Evolutionary conservation across 35 echinoderm and acorn worm genomes (phyloP).

Genomic region (Strongylocentrotus purpuratus): DNA sequence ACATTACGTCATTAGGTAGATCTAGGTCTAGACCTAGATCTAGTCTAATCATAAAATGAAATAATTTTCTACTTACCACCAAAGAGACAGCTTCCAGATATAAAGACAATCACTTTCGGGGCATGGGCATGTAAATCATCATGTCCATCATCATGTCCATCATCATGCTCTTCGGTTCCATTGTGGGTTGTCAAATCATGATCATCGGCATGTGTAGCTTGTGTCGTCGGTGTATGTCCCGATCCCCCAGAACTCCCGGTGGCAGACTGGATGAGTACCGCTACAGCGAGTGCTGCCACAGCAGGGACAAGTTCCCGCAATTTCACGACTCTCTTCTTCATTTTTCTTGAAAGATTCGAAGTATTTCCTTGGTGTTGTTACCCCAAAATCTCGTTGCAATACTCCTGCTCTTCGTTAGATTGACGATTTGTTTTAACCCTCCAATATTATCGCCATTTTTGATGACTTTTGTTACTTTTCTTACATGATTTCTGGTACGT

Average conservation of each 20-base stretch:
- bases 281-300: background rate
- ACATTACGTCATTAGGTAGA: too few species aligned
- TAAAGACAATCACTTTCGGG: constrained; percentile 58
- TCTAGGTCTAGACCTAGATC: too few species aligned
- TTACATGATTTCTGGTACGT: background rate
- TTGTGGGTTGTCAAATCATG: background rate
- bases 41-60: too few species aligned
- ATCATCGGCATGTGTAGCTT: background rate
- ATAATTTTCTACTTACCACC: too few species aligned
- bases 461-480: background rate
- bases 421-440: background rate
- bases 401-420: background rate
- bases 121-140: background rate
- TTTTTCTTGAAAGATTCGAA: background rate
- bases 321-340: background rate
- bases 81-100: constrained; percentile 75
- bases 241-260: background rate
- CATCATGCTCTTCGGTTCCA: background rate
- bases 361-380: background rate
- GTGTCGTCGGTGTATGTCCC: background rate
- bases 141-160: background rate
- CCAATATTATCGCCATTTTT: background rate
- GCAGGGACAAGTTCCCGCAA: background rate
- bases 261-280: background rate
- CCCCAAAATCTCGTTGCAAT: background rate